phyloP scores from a whole-genome alignment of 2,888 invertebrate genomes.

The Lordiphosa andalusiaca region DNA sequence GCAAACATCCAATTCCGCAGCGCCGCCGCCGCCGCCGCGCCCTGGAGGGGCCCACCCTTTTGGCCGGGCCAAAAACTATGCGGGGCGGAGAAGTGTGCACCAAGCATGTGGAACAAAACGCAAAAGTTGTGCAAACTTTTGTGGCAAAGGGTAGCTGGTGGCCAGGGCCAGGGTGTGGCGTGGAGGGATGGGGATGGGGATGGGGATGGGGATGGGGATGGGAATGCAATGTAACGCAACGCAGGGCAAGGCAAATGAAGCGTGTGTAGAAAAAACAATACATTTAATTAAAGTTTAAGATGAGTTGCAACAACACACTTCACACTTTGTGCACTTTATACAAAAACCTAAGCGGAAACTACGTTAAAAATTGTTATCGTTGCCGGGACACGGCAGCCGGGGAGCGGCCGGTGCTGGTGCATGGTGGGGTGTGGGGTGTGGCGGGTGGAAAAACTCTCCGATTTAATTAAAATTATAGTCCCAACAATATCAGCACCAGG shows the following conservation, averaged over 20 bases:
- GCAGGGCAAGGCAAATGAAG: conserved; percentile 12
- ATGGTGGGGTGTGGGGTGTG: background rate
- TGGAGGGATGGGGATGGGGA: background rate
- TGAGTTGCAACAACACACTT: conserved; percentile 60
- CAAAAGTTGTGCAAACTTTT: conserved; percentile 68
- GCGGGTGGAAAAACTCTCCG: conserved; percentile 33
- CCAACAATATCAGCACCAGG: conserved; percentile 59
- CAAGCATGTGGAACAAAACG: conserved; percentile 69
- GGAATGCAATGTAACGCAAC: background rate
- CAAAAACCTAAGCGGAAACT: conserved; percentile 44
- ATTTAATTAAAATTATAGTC: conserved; percentile 72
- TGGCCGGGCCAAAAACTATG: conserved; percentile 28
- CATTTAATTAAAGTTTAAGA: conserved; percentile 72
- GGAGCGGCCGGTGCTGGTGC: conserved; percentile 1
- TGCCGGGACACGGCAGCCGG: conserved; percentile 2
- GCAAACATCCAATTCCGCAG: conserved; percentile 4
- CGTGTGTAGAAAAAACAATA: conserved; percentile 62
- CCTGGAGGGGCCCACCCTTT: background rate
- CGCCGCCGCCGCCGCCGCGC: background rate
- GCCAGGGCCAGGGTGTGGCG: too few relatives aligned
- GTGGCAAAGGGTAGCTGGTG: conserved; percentile 34
- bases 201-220: too few relatives aligned
- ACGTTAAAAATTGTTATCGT: conserved; percentile 60
- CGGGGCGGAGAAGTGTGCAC: conserved; percentile 51
- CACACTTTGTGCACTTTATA: conserved; percentile 33